Evolutionary conservation across 2,797 vertebrate genomes (phyloP), one percentile per base, ranked within the genome.

Genomic region (Amphiprion clarkii): DNA sequence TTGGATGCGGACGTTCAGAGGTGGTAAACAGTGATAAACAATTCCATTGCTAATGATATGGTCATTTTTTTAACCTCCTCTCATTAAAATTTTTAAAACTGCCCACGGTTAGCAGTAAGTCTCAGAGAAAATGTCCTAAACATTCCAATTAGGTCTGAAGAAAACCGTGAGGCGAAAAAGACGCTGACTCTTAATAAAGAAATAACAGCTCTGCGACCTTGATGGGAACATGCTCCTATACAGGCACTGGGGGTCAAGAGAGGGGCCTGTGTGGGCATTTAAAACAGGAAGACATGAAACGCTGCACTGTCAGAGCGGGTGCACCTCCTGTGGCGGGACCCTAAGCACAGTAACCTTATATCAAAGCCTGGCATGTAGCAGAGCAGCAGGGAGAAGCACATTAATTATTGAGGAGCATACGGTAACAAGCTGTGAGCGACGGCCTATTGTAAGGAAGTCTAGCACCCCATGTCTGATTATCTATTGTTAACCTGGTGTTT

Each of bases 351-450:
- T 94, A 94, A 95, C 94, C 93, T 94, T 90, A 93, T 93, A 95
- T 95, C 94, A 95, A 94, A 95, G 93, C 88, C 75, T 89, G 84
- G 85, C 87, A 84, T 92, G 92, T 90, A 81, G 81, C 81, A 55
- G 89, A 93, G 92, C 93, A 92, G 90, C 85, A 84, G 90, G 86
- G 84, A 89, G 89, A 93, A 84, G 86, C 82, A 66, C 92, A 93
- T 95, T 91, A 93, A 95, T 94, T 93, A 95, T 95, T 94, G 87
- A 95, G 87, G 63, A 81, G 86, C 90, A 82, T 88, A 91, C 91
- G 87, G 90, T 92, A 94, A 92, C 92, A 94, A 94, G 92, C 94
- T 93, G 91, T 83, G 89, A 88, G 88, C 56, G 66, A 91, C 78
- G 76, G 87, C 88, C 89, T 82, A 82, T 92, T 92, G 90, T 94